Evolutionary conservation across 2,888 invertebrate genomes (phyloP), one percentile per base, ranked within the genome.

Genomic region (Leucoma salicis): DNA sequence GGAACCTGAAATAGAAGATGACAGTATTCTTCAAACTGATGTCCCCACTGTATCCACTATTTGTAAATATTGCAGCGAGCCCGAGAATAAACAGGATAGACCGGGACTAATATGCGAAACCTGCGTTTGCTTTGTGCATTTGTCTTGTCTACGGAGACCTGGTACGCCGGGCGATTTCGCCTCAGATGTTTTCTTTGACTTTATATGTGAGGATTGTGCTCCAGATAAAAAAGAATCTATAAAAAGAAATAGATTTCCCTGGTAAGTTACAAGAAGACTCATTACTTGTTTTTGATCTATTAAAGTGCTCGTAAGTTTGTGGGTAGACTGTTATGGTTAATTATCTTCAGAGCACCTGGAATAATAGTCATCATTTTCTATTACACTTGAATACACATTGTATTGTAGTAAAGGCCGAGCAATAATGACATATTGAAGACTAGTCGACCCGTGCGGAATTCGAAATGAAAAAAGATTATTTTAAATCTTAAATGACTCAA

Each of bases 161-260:
- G 91, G 92, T 7, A 92, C 94, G 0, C 95, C 95, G 0, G 94
- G 94, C 0, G 93, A 94, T 48, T 89, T 95, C 10, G 70, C 91
- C 0, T 94, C 95, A 7, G 96, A 96, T 86, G 91, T 95, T 2
- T 96, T 95, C 74, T 96, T 94, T 54, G 91, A 91, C 51, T 94
- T 93, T 45, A 92, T 91, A 1, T 96, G 96, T 62, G 75, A 82
- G 28, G 91, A 93, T 43, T 96, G 96, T 65, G 92, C 92, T 2
- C 63, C 81, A 0, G 71, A 76, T 5, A 85, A 84, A 1, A 82
- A 79, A 14, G 95, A 95, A 72, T 65, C 82, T 3, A 91, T 94
- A 58, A 70, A 77, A 3, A 86, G 95, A 5, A 92, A 92, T 36
- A 93, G 91, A 66, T 90, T 95, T 68, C 92, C 94, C 3, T 96